Evolutionary conservation across 1,140 invertebrate genomes (phyloP), one percentile per base, ranked within the genome.

Genomic region (Brachionus rubens): DNA sequence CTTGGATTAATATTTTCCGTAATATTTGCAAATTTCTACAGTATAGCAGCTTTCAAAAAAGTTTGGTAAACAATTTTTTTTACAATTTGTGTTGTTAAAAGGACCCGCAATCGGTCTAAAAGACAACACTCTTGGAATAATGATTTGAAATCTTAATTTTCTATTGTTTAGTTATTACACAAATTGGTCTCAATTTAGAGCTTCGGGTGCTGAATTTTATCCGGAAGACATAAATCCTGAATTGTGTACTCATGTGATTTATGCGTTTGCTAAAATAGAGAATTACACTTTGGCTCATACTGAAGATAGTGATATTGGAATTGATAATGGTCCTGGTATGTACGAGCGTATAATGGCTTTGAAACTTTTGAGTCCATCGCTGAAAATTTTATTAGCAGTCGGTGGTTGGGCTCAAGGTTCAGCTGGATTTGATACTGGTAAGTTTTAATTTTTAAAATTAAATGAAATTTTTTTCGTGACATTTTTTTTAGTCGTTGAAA

Each of bases 221-320:
- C 91, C 94, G 0, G 91, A 93, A 77, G 90, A 95, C 81, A 89
- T 97, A 10, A 91, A 96, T 81, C 86, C 92, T 0, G 79, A 78
- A 21, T 89, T 96, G 0, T 98, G 94, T 82, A 96, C 92, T 0
- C 93, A 96, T 83, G 86, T 97, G 14, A 90, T 97, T 24, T 96
- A 93, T 81, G 92, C 93, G 2, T 96, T 96, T 82, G 93, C 92
- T 0, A 92, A 91, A 4, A 79, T 85, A 5, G 40, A 79, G 77
- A 48, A 68, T 82, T 28, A 80, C 82, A 81, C 91, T 93, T 79
- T 89, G 91, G 83, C 89, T 90, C 46, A 88, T 90, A 78, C 87
- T 95, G 6, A 89, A 92, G 43, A 85, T 96, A 24, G 90, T 93
- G 75, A 91, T 93, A 77, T 91, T 91, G 79, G 33, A 28, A 46